Evolutionary conservation across 1,140 invertebrate species (phyloP).

Genomic region (Drosophila truncata): DNA sequence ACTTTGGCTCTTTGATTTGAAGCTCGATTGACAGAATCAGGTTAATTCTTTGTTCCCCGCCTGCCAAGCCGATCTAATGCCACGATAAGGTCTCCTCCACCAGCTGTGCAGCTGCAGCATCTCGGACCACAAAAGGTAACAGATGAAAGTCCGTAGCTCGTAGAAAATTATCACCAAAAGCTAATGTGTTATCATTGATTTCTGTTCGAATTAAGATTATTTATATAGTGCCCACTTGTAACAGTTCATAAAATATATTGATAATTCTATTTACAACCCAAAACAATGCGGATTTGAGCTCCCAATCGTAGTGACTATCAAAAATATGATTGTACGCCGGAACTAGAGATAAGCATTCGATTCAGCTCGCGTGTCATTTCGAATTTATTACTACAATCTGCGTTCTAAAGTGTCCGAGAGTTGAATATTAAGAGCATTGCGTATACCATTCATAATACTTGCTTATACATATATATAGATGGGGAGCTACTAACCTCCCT

Average conservation of each 20-base stretch:
- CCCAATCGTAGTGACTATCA: slow-evolving; percentile 18
- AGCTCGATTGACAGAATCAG: slow-evolving; percentile 63
- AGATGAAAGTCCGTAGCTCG: slow-evolving; percentile 17
- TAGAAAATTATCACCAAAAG: background rate
- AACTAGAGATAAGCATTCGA: slow-evolving; percentile 31
- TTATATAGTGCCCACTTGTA: background rate
- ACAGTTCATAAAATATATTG: background rate
- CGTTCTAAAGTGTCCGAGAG: slow-evolving; percentile 8
- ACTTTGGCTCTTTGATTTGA: slow-evolving; percentile 57
- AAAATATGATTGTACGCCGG: slow-evolving; percentile 19
- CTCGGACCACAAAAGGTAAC: slow-evolving; percentile 21
- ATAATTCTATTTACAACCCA: background rate
- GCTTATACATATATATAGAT: slow-evolving; percentile 1
- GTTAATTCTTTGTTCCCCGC: slow-evolving; percentile 73
- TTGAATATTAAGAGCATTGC: slow-evolving; percentile 15
- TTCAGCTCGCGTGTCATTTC: slow-evolving; percentile 28
- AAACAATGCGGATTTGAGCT: slow-evolving; percentile 24
- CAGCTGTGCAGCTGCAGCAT: slow-evolving; percentile 41
- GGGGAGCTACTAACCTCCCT: slow-evolving; percentile 29
- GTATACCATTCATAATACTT: slow-evolving; percentile 25
- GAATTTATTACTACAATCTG: slow-evolving; percentile 29
- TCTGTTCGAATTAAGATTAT: slow-evolving; percentile 7
- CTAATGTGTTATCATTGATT: background rate
- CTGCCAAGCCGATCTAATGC: slow-evolving; percentile 54
- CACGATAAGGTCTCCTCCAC: slow-evolving; percentile 52